phyloP scores from a whole-genome alignment of 2,113 vertebrate species.

The Bubalus kerabau region DNA sequence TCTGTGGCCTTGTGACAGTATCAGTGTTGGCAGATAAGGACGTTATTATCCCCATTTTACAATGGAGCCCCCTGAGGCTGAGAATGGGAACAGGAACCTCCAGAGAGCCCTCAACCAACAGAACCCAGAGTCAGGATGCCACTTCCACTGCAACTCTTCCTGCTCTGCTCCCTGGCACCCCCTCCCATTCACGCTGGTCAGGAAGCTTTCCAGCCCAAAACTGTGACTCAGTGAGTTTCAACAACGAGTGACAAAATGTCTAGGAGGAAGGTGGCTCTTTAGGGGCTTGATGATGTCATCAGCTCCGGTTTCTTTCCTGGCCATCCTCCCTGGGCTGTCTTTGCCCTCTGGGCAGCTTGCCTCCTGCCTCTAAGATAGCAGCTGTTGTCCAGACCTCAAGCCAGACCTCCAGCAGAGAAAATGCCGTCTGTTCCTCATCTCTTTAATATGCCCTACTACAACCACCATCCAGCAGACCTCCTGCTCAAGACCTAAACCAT shows the following conservation, averaged over 20 bases:
- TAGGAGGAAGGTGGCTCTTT: neutral
- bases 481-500: neutral
- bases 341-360: neutral
- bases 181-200: fast-evolving
- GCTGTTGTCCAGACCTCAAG: neutral
- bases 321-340: neutral
- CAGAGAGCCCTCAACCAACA: neutral
- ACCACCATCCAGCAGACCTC: too few relatives aligned
- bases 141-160: neutral
- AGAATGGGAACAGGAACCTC: neutral
- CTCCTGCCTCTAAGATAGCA: neutral
- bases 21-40: neutral
- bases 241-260: neutral
- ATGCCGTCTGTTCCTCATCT: neutral
- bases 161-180: fast-evolving
- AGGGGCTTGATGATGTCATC: neutral
- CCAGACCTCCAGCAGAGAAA: neutral
- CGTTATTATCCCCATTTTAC: neutral
- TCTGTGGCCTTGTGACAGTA: neutral
- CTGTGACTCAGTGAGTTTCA: neutral
- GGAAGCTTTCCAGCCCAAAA: neutral
- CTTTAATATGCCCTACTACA: neutral
- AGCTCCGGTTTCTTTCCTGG: neutral
- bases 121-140: neutral
- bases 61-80: neutral